Conservation (phyloP, 1,140 invertebrate species). For the Paramacrobiotus metropolitanus region DNA sequence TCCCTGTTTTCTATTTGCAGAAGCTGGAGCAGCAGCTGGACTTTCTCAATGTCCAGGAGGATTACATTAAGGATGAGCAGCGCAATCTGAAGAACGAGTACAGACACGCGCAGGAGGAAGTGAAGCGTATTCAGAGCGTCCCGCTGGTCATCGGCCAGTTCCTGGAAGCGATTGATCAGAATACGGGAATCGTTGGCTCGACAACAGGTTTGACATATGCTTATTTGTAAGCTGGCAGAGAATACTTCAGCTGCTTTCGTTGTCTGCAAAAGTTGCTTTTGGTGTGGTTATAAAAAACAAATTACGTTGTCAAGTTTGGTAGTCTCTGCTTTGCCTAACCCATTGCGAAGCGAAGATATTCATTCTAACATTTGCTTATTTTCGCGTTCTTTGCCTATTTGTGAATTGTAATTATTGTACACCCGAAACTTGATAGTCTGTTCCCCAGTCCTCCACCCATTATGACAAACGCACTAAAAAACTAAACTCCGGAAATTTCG, state of each 20-base stretch:
- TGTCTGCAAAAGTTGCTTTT: no score
- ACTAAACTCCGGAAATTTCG: no score
- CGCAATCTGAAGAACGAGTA: constrained; percentile 92
- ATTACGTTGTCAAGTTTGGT: no score
- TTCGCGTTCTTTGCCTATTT: no score
- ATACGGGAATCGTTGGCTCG: constrained; percentile 73
- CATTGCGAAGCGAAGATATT: no score
- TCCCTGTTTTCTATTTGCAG: constrained; percentile 27
- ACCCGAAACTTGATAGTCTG: no score
- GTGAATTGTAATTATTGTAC: no score
- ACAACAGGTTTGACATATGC: constrained; percentile 42
- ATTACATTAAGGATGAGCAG: constrained; percentile 95
- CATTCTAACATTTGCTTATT: no score
- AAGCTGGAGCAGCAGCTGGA: constrained; percentile 85
- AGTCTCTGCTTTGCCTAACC: no score
- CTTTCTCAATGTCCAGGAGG: constrained; percentile 88
- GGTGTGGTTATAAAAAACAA: no score
- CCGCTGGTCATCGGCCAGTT: constrained; percentile 94
- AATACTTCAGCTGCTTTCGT: constrained; percentile 10
- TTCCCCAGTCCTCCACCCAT: no score
- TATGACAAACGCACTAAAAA: no score
- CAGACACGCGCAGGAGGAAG: constrained; percentile 83
- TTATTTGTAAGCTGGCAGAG: constrained; percentile 5
- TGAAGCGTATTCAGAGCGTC: constrained; percentile 89
- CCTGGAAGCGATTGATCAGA: constrained; percentile 88